These are phyloP conservation scores for Sitta carolinensis DNA, from an alignment of 2,797 vertebrate genomes.

Conservation along the genomic window DNA sequence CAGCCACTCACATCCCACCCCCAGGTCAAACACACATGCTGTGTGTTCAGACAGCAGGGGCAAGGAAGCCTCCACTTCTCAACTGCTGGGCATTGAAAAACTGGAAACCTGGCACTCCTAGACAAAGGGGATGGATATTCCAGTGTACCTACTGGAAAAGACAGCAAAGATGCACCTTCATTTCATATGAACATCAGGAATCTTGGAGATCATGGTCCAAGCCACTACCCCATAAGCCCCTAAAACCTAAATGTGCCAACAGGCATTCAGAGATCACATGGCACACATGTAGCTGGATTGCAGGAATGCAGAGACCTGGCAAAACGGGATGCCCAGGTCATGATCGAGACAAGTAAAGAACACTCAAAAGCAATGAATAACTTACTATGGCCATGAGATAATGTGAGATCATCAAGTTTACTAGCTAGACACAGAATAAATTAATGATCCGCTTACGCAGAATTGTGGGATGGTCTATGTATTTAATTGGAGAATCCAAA, in stretches of 20 bases:
- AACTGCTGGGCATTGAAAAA: too few relatives aligned
- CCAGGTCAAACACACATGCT: background rate
- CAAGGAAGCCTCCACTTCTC: background rate
- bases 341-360: background rate
- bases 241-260: background rate
- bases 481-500: constrained; percentile 41
- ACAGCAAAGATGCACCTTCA: background rate
- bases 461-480: background rate
- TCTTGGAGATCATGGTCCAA: background rate
- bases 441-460: background rate
- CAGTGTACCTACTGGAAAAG: background rate
- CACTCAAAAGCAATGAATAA: background rate
- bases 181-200: background rate
- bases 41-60: background rate
- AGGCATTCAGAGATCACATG: background rate
- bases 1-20: rapidly evolving
- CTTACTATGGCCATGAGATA: background rate
- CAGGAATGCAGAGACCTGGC: background rate
- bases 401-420: background rate
- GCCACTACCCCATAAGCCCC: background rate
- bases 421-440: background rate
- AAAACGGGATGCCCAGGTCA: background rate
- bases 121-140: rapidly evolving
- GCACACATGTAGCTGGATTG: background rate
- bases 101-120: background rate